Base-by-base conservation (phyloP, 1,140 invertebrate genomes). In the Agraylea sexmaculata region DNA sequence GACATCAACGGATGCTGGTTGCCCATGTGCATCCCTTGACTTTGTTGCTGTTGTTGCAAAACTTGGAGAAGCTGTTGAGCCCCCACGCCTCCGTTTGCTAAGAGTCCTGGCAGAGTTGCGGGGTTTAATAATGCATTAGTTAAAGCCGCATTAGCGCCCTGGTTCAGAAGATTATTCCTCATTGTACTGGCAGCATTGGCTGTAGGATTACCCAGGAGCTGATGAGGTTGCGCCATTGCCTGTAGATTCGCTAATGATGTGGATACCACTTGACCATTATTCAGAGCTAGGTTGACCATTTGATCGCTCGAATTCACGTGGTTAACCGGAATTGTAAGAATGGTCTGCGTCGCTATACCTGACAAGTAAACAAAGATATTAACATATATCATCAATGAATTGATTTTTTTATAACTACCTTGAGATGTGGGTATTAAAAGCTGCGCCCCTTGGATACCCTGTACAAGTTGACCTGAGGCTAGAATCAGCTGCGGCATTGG, bases 271-370 rank as follows among this genome's bases (percentile, higher is more conserved):
- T 87, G 84, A 19, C 80, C 80, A 53, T 82, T 82, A 58, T 80
- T 87, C 53, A 80, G 68, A 37, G 73, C 81, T 56, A 79, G 63
- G 58, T 80, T 88, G 25, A 85, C 80, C 70, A 86, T 83, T 60
- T 86, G 83, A 53, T 83, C 80, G 54, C 78, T 80, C 35, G 73
- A 74, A 58, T 79, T 82, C 37, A 83, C 78, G 59, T 82, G 80
- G 56, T 80, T 85, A 13, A 89, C 80, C 11, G 89, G 89, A 56
- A 93, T 93, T 29, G 88, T 93, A 35, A 95, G 71, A 39, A 95
- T 90, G 49, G 88, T 92, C 62, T 93, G 90, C 11, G 87, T 85
- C 13, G 87, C 86, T 53, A 92, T 84, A 45, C 87, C 87, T 90
- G 61, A 29, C 60, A 66, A 42, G 40, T 42, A 39, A 32, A 37